These are phyloP conservation scores for Scophthalmus maximus DNA, from an alignment of 2,113 vertebrate species.

Conservation along the genomic window DNA sequence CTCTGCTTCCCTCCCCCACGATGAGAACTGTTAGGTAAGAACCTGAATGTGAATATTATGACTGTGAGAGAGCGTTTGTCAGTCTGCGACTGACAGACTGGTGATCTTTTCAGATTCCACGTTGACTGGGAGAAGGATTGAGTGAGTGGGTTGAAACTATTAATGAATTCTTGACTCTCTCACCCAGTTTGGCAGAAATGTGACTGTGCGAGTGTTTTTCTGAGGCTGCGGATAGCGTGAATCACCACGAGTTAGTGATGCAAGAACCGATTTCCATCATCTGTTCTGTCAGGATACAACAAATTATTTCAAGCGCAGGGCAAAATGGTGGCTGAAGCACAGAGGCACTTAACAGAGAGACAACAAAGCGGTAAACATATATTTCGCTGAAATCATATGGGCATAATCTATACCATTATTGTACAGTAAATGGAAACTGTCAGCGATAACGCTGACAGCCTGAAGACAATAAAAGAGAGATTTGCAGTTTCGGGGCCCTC, in stretches of 20 bases:
- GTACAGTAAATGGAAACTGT: conserved; percentile 64
- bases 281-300: conserved; percentile 44
- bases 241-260: conserved; percentile 42
- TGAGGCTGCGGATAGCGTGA: conserved; percentile 35
- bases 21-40: conserved; percentile 50
- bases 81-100: conserved; percentile 56
- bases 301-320: conserved; percentile 30
- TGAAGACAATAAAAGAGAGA: conserved; percentile 58
- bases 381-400: conserved; percentile 29
- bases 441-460: conserved; percentile 66
- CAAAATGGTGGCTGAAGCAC: conserved; percentile 32
- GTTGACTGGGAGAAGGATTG: conserved; percentile 57
- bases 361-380: conserved; percentile 36
- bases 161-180: conserved; percentile 54
- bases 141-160: conserved; percentile 61
- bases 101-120: conserved; percentile 48
- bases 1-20: conserved; percentile 48
- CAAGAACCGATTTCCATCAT: conserved; percentile 40
- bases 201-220: conserved; percentile 41
- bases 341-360: conserved; percentile 38
- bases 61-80: conserved; percentile 29
- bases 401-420: conserved; percentile 59
- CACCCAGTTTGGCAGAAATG: conserved; percentile 43
- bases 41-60: conserved; percentile 31
- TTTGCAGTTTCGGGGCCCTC: conserved; percentile 55